These are phyloP conservation scores for Drosophila kepulauana DNA, from an alignment of 1,140 invertebrate genomes.

Conservation along the genomic window DNA sequence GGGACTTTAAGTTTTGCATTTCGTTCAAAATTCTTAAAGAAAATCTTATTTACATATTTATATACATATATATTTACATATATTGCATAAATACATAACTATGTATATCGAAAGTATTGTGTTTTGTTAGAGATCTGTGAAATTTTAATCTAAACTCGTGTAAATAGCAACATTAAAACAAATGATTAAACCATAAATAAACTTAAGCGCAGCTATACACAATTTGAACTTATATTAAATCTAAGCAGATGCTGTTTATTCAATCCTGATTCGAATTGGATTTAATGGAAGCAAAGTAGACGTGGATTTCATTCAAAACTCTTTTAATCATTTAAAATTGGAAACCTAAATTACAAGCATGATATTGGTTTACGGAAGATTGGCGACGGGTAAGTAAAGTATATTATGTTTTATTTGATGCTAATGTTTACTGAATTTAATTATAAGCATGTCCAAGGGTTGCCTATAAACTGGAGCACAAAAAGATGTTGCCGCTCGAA, in stretches of 20 bases:
- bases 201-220: conserved; percentile 67
- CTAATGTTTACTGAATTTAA: not conserved
- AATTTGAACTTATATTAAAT: conserved; percentile 35
- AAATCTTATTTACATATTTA: conserved; percentile 59
- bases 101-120: conserved; percentile 54
- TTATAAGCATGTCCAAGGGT: conserved; percentile 13
- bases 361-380: conserved; percentile 13
- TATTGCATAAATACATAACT: conserved; percentile 51
- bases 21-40: conserved; percentile 55
- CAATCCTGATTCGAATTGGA: not conserved
- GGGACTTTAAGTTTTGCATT: conserved; percentile 55
- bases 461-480: not conserved
- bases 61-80: conserved; percentile 57
- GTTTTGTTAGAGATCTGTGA: conserved; percentile 74
- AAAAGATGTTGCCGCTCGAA: not conserved
- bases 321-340: not conserved
- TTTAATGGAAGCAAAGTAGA: not conserved
- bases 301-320: not conserved
- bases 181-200: conserved; percentile 66
- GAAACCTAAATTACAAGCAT: conserved; percentile 13
- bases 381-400: conserved; percentile 10
- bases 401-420: not conserved
- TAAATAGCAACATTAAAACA: conserved; percentile 70
- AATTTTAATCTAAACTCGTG: conserved; percentile 79
- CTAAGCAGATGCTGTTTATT: conserved; percentile 18